A percentile compares a stretch with the other conserved stretches of the same genome.
Evolutionary conservation across 2,888 invertebrate species (phyloP).

Genomic region (Apamea sordens): DNA sequence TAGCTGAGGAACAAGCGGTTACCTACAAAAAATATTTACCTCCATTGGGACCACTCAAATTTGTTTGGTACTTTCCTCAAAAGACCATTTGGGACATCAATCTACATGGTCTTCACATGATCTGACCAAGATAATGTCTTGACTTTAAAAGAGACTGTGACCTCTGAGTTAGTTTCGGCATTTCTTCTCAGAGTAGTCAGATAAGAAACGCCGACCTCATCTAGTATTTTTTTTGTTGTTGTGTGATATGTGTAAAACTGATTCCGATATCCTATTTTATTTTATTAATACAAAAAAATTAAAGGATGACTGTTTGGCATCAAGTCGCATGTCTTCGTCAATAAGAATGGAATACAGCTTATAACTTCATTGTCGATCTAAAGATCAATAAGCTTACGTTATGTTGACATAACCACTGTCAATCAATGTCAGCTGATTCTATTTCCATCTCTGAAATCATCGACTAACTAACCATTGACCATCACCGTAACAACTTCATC

Average conservation of each 20-base stretch:
- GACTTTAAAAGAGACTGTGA: neutral
- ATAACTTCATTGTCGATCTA: neutral
- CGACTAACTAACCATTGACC: neutral
- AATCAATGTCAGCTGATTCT: slow-evolving; percentile 9
- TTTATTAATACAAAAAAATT: too few species aligned
- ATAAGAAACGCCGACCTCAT: neutral
- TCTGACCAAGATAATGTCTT: neutral
- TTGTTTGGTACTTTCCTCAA: too few species aligned
- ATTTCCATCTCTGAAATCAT: slow-evolving; percentile 37
- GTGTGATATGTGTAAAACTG: too few species aligned
- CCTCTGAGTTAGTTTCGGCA: neutral
- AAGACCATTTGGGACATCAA: neutral
- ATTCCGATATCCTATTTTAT: too few species aligned
- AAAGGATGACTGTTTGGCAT: neutral
- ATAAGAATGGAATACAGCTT: neutral
- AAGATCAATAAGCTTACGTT: neutral
- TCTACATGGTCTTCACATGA: neutral
- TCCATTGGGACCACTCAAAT: neutral
- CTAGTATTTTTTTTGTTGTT: too few species aligned
- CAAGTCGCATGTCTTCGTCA: neutral
- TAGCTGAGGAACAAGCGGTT: neutral
- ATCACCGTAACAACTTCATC: neutral
- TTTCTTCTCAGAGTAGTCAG: neutral
- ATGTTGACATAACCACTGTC: neutral
- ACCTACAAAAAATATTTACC: neutral